These are phyloP conservation scores for Paradisaea rubra DNA, from an alignment of 2,113 vertebrate genomes.

Conservation along the genomic window DNA sequence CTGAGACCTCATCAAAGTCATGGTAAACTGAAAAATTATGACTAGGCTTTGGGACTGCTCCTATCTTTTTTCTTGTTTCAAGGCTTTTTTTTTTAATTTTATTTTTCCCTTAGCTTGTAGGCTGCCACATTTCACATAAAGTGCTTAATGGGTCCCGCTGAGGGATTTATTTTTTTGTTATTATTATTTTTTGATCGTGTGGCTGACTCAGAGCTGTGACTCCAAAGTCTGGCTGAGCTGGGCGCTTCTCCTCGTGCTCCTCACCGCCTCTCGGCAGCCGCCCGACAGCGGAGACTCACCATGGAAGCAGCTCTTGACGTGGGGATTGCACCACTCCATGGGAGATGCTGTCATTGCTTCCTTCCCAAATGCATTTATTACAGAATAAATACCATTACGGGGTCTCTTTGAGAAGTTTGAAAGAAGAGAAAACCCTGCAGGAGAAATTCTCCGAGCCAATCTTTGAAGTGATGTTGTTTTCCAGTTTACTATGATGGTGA, in stretches of 20 bases:
- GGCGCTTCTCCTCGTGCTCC: conserved; percentile 45
- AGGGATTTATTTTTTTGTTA: background rate
- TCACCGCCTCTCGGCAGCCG: conserved; percentile 42
- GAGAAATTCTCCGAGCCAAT: conserved; percentile 43
- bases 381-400: conserved; percentile 45
- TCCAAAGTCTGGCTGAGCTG: conserved; percentile 53
- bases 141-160: conserved; percentile 31
- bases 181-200: background rate
- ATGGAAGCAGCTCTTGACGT: conserved; percentile 51
- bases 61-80: conserved; percentile 9
- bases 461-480: conserved; percentile 54
- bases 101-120: conserved; percentile 18
- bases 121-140: conserved; percentile 39
- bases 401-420: conserved; percentile 53
- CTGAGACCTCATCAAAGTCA: conserved; percentile 70
- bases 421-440: conserved; percentile 44
- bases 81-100: background rate
- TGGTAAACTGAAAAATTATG: conserved; percentile 72
- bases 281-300: conserved; percentile 24
- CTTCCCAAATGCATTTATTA: conserved; percentile 54
- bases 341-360: conserved; percentile 63
- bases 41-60: conserved; percentile 50
- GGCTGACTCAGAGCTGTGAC: conserved; percentile 58
- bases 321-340: conserved; percentile 65
- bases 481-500: conserved; percentile 73